A percentile compares a stretch with the other conserved stretches of the same genome.
Conservation (phyloP, 2,797 vertebrate genomes). For the Ataeniobius toweri region DNA sequence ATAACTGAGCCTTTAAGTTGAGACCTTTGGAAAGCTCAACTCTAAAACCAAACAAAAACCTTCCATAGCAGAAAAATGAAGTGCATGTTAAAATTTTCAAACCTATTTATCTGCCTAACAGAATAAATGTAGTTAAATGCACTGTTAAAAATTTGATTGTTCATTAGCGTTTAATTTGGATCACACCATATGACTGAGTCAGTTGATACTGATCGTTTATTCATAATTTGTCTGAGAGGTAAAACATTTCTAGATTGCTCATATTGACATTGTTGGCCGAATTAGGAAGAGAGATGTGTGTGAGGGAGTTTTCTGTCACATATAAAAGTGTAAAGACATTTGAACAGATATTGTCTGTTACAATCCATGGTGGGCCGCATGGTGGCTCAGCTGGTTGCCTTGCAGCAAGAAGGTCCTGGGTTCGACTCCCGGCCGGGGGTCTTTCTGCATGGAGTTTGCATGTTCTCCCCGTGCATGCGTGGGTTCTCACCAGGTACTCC, state of each 20-base stretch:
- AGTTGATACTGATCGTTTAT: neutral
- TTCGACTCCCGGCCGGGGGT: too few relatives aligned
- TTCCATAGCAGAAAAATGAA: neutral
- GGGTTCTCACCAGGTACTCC: too few relatives aligned
- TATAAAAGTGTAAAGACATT: neutral
- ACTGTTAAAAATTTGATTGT: neutral
- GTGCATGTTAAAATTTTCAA: neutral
- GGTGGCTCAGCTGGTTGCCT: too few relatives aligned
- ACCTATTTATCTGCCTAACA: neutral
- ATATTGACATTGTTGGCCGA: neutral
- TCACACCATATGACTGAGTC: neutral
- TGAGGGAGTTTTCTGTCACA: neutral
- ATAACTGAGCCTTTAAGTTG: too few relatives aligned
- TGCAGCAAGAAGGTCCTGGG: too few relatives aligned
- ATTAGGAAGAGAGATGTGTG: neutral
- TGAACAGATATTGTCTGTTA: neutral
- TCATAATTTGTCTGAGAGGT: too few relatives aligned
- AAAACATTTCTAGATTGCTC: too few relatives aligned
- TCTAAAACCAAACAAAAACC: neutral
- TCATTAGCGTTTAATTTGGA: too few relatives aligned
- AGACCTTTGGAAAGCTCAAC: neutral
- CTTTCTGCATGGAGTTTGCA: too few relatives aligned
- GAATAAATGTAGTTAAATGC: neutral
- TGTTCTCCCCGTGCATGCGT: too few relatives aligned
- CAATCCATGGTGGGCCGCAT: neutral